A percentile compares a stretch with the other conserved stretches of the same genome.
Evolutionary conservation across 2,113 vertebrate species (phyloP).

Genomic region (Synchiropus splendidus): DNA sequence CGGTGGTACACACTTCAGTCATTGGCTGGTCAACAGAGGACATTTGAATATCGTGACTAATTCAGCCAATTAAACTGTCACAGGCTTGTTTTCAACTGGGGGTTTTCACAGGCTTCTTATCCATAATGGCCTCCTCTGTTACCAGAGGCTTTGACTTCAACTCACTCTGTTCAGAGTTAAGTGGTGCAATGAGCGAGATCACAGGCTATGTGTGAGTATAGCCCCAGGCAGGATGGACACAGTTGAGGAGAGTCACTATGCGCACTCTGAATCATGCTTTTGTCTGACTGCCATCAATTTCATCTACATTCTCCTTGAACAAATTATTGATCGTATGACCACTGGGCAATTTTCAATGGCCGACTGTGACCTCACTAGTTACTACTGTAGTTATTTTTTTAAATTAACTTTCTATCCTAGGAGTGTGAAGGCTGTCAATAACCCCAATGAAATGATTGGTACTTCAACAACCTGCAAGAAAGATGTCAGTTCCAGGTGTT

Average conservation of each 20-base stretch:
- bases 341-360: too few species aligned
- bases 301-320: too few species aligned
- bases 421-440: too few species aligned
- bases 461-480: too few species aligned
- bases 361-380: too few species aligned
- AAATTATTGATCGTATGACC: too few species aligned
- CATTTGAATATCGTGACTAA: conserved; percentile 65
- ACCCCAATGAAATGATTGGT: too few species aligned
- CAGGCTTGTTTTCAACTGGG: conserved; percentile 39
- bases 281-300: too few species aligned
- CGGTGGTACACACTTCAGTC: conserved; percentile 49
- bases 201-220: conserved; percentile 46
- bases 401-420: too few species aligned
- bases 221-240: conserved; percentile 42
- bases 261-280: too few species aligned
- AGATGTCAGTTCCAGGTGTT: too few species aligned
- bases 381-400: too few species aligned
- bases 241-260: conserved; percentile 19
- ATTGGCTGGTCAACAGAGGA: conserved; percentile 52
- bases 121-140: conserved; percentile 58
- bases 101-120: conserved; percentile 54
- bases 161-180: conserved; percentile 49
- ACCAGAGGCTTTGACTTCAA: conserved; percentile 47
- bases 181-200: conserved; percentile 49
- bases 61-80: conserved; percentile 65